Evolutionary conservation across 1,140 invertebrate species (phyloP).

Genomic region (Drosophila ohnishii): DNA sequence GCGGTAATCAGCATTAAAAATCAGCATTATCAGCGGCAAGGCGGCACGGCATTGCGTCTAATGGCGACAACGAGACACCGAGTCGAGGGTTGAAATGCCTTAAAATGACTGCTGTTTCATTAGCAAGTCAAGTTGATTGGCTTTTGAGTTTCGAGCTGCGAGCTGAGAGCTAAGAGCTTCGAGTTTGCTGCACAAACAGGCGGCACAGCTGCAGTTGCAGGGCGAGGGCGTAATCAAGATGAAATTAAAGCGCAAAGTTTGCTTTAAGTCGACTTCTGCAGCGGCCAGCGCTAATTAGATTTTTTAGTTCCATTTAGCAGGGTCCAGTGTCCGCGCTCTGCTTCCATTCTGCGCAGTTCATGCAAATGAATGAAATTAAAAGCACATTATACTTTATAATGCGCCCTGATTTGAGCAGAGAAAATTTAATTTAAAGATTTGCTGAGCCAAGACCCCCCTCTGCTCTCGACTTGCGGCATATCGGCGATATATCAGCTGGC

Average conservation of each 20-base stretch:
- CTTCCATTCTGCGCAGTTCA: slow-evolving; percentile 19
- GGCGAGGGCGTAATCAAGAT: slow-evolving; percentile 66
- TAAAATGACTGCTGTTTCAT: slow-evolving; percentile 71
- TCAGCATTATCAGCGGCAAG: slow-evolving; percentile 54
- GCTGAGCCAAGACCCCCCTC: slow-evolving; percentile 28
- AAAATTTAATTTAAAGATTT: slow-evolving; percentile 78
- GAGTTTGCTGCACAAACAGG: slow-evolving; percentile 43
- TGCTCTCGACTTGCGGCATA: slow-evolving; percentile 10
- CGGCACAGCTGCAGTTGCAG: slow-evolving; percentile 4
- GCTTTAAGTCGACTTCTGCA: slow-evolving; percentile 65
- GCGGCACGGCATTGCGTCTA: slow-evolving; percentile 20
- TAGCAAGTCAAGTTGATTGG: slow-evolving; percentile 74
- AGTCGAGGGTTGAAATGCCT: slow-evolving; percentile 47
- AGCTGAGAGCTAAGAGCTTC: neutral
- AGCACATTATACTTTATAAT: slow-evolving; percentile 81
- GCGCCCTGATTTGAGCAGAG: slow-evolving; percentile 68
- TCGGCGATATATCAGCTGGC: slow-evolving; percentile 51
- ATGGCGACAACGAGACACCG: slow-evolving; percentile 49
- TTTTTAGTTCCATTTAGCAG: slow-evolving; percentile 70
- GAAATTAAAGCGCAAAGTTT: slow-evolving; percentile 78
- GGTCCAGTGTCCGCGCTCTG: slow-evolving; percentile 19
- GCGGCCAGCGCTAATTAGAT: slow-evolving; percentile 73
- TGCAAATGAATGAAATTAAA: slow-evolving; percentile 82
- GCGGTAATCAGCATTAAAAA: slow-evolving; percentile 63
- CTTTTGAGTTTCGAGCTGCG: slow-evolving; percentile 34